Evolutionary conservation across 2,888 invertebrate species (phyloP), one percentile per base, ranked within the genome.

Genomic region (Cataglyphis livida): DNA sequence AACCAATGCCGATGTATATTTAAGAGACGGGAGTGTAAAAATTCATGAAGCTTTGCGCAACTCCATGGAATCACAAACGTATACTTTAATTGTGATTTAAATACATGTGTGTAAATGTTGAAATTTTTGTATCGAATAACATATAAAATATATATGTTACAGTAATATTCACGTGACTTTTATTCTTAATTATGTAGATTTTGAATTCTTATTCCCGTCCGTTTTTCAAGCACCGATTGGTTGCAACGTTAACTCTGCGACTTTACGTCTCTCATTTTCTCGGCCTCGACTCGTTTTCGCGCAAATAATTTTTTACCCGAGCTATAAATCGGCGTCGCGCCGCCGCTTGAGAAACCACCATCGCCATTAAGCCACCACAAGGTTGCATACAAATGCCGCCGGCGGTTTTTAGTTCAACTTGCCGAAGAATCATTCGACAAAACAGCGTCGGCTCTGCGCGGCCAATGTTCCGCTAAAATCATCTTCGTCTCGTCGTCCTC

Each of bases 391-490:
- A 59, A 78, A 78, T 71, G 71, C 48, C 44, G 71, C 32, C 12
- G 41, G 78, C 25, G 59, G 21, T 79, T 71, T 71, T 48, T 57
- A 78, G 68, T 51, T 38, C 57, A 66, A 82, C 66, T 64, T 64
- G 35, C 48, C 66, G 18, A 65, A 64, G 76, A 81, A 70, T 54
- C 64, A 35, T 65, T 70, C 44, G 28, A 68, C 54, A 64, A 73
- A 64, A 76, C 76, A 74, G 74, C 35, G 74, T 5, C 51, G 75
- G 32, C 51, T 66, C 62, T 48, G 18, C 65, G 41, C 18, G 32
- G 5, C 32, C 35, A 66, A 15, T 73, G 70, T 74, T 81, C 84
- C 85, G 85, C 84, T 87, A 85, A 88, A 84, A 81, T 68, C 82
- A 6, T 54, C 41, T n/a, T 48, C 15, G 44, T 44, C 44, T 44